Conservation (phyloP, 1,140 invertebrate genomes). For the Drosophila tristis region DNA sequence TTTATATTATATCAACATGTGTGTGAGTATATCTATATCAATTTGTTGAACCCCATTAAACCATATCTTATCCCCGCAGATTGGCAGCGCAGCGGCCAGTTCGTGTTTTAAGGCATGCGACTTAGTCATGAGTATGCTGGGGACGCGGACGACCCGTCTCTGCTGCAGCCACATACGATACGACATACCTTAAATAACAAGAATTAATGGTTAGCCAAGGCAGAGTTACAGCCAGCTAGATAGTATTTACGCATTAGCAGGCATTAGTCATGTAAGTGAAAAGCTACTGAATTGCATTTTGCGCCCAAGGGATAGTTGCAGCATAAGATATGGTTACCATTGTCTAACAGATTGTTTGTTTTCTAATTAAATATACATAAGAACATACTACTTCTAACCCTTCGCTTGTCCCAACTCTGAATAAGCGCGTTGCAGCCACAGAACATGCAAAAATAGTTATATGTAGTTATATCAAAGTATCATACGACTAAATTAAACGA, state of each 20-base stretch:
- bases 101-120: conserved; percentile 49
- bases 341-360: conserved; percentile 62
- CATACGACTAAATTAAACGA: conserved; percentile 58
- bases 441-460: conserved; percentile 22
- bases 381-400: conserved; percentile 29
- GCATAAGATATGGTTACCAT: conserved; percentile 67
- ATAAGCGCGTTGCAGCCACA: conserved; percentile 17
- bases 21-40: conserved; percentile 27
- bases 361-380: conserved; percentile 35
- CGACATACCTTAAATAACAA: conserved; percentile 39
- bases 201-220: conserved; percentile 66
- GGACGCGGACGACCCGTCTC: conserved; percentile 25
- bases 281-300: conserved; percentile 75
- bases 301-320: conserved; percentile 46
- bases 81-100: conserved; percentile 27
- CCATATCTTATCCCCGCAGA: conserved; percentile 19
- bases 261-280: conserved; percentile 58
- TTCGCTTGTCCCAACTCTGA: conserved; percentile 30
- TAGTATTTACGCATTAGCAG: conserved; percentile 68
- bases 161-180: conserved; percentile 58
- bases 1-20: conserved; percentile 56
- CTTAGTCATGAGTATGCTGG: conserved; percentile 64
- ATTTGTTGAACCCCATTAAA: background rate
- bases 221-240: conserved; percentile 58
- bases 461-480: conserved; percentile 38